These are phyloP conservation scores for Labeo calbasu DNA, from an alignment of 2,797 vertebrate genomes.

Conservation along the genomic window DNA sequence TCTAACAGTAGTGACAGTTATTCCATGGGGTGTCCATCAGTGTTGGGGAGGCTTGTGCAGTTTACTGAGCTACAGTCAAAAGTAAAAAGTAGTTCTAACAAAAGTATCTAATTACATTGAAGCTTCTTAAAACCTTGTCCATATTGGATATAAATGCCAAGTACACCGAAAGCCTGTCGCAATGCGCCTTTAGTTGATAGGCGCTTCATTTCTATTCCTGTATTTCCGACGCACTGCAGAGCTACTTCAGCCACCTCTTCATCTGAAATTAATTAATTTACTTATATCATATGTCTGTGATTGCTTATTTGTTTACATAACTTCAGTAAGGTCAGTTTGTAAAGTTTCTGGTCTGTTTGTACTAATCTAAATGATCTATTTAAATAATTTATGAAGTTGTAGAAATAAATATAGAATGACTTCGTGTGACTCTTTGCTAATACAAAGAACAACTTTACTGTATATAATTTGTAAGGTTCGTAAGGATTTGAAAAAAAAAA, in stretches of 20 bases:
- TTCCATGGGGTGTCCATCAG: background rate
- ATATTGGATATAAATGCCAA: background rate
- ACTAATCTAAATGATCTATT: background rate
- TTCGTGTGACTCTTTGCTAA: too few species aligned
- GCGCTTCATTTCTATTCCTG: background rate
- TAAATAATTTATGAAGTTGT: background rate
- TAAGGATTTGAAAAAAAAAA: background rate
- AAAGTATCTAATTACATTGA: background rate
- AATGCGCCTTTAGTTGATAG: background rate
- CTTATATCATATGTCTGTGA: too few species aligned
- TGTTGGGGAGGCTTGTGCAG: background rate
- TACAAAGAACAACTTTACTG: background rate
- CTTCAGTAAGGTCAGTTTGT: too few species aligned
- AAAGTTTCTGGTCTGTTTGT: background rate
- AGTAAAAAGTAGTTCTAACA: background rate
- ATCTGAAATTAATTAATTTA: background rate
- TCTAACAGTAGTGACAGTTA: background rate
- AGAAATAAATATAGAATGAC: too few species aligned
- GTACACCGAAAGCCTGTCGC: background rate
- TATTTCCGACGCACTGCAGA: background rate
- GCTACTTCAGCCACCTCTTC: background rate
- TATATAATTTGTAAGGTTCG: background rate
- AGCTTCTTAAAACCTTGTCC: background rate
- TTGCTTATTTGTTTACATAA: background rate
- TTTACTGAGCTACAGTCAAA: background rate